Base-by-base conservation (phyloP, 2,797 vertebrate genomes). In the Tinamus major region DNA sequence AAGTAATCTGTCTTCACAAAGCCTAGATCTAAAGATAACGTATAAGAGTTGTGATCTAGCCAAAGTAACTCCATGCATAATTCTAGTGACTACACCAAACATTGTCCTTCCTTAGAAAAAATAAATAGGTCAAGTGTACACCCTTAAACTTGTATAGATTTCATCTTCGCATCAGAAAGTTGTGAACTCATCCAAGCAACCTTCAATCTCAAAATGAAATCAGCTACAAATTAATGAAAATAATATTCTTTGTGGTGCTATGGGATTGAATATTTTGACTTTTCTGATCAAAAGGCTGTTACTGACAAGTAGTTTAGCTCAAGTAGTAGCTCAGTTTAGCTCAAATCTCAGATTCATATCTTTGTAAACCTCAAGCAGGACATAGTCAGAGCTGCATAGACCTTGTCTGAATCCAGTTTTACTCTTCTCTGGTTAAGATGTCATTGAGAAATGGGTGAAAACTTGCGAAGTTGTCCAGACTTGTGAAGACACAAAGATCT, bases 231-330 rank as follows among this genome's bases (percentile, higher is more conserved):
- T 11, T 1, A 79, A 23, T 10, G 74, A 59, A 35, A 70, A 3
- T 3, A 41, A 3, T 19, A 31, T 31, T 51, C 14, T 31, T 46
- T 42, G 76, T 49, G 41, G 4, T 48, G 35, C 5, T 8, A 4
- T 0, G 0, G 23, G 7, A 44, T 71, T 24, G 68, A 37, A 35
- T 19, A 48, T 59, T 85, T 77, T 39, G 59, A 39, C 10, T 33
- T 67, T 53, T 68, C 26, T 48, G 23, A 4, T n/a, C 39, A 48
- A 31, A 10, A 63, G n/a, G 0, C 11, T 61, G 2, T 33, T 42
- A 23, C 0, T 15, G 15, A 85, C 11, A 61, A 4, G 21, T 6
- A 26, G 27, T n/a, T n/a, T n/a, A n/a, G n/a, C n/a, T n/a, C n/a
- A n/a, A n/a, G n/a, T n/a, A n/a, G n/a, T n/a, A 67, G 26, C 29